Base-by-base conservation (phyloP, 1,140 invertebrate genomes). In the Diplogasteroides magnus region DNA sequence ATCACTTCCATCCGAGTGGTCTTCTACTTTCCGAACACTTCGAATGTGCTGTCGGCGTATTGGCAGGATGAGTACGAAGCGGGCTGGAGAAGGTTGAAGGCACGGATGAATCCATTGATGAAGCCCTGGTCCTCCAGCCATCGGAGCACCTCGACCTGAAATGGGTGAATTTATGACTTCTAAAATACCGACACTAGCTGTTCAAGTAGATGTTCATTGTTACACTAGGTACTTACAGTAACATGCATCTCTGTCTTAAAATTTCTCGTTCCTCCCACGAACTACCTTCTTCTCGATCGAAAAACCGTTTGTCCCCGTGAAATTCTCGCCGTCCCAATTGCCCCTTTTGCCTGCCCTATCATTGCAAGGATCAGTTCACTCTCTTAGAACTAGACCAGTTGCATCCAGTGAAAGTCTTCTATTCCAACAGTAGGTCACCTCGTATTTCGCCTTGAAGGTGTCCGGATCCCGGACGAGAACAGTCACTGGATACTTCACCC, bases 91-190 rank as follows among this genome's bases (percentile, higher is more conserved):
- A 81, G 64, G 66, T 83, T 83, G 77, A 82, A 82, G 27, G 80
- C 81, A n/a, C 80, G 66, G 23, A 82, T 74, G 63, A 83, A 82
- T 31, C 74, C 80, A 66, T 82, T 82, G 68, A 82, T 78, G 65
- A 82, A 82, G 29, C 81, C 81, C 74, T 82, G 77, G 55, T 82
- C 82, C 57, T 82, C 80, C 3, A 82, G 72, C 80, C 80, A 82
- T 19, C 78, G 74, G 31, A 82, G 72, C 32, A 82, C 80, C 67
- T 81, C 74, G 37, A 48, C 37, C 37, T 48, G 37, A 48, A 19
- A 48, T 11, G 37, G 37, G 37, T 11, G 19, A 11, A 48, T 6
- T 48, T 48, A 19, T 11, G 37, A 11, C 37, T 19, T 19, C 37
- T 6, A 6, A 48, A 48, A 19, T 48, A 11, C 37, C 37, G n/a